A percentile compares a stretch with the other conserved stretches of the same genome.
phyloP scores from a whole-genome alignment of 2,888 invertebrate genomes.

The Sturmia bella region DNA sequence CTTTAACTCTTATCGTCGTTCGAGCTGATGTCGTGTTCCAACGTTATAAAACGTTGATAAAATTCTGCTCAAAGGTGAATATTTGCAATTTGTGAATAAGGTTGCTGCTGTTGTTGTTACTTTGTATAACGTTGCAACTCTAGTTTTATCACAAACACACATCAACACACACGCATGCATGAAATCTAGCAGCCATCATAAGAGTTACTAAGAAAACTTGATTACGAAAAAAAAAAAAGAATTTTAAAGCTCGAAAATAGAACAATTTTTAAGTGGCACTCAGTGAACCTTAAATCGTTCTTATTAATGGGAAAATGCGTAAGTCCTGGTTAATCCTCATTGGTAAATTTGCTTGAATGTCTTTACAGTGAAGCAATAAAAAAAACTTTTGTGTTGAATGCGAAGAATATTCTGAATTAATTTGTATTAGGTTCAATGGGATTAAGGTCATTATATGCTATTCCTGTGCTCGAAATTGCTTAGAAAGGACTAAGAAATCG shows the following conservation, averaged over 20 bases:
- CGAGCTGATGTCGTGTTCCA: not conserved
- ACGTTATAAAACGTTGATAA: not conserved
- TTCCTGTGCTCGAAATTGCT: too few relatives aligned
- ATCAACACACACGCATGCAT: slow-evolving; percentile 4
- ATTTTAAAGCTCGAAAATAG: not conserved
- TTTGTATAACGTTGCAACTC: slow-evolving; percentile 28
- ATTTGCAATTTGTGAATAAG: slow-evolving; percentile 3
- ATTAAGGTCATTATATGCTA: too few relatives aligned
- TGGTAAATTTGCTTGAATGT: too few relatives aligned
- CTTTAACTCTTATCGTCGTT: not conserved
- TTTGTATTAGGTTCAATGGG: too few relatives aligned
- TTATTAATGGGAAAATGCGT: too few relatives aligned
- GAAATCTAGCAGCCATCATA: not conserved
- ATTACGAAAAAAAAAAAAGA: not conserved
- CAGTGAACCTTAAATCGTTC: not conserved
- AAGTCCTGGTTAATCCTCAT: too few relatives aligned
- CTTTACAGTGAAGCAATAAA: too few relatives aligned
- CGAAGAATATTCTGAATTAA: too few relatives aligned
- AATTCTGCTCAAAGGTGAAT: slow-evolving; percentile 28
- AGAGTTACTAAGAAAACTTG: slow-evolving; percentile 7
- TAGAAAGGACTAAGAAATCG: too few relatives aligned
- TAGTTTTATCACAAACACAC: slow-evolving; percentile 11
- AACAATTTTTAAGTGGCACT: not conserved
- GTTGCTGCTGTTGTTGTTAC: slow-evolving; percentile 10
- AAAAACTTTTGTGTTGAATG: too few relatives aligned